Evolutionary conservation across 2,113 vertebrate species (phyloP), one percentile per base, ranked within the genome.

Genomic region (Eonycteris spelaea): DNA sequence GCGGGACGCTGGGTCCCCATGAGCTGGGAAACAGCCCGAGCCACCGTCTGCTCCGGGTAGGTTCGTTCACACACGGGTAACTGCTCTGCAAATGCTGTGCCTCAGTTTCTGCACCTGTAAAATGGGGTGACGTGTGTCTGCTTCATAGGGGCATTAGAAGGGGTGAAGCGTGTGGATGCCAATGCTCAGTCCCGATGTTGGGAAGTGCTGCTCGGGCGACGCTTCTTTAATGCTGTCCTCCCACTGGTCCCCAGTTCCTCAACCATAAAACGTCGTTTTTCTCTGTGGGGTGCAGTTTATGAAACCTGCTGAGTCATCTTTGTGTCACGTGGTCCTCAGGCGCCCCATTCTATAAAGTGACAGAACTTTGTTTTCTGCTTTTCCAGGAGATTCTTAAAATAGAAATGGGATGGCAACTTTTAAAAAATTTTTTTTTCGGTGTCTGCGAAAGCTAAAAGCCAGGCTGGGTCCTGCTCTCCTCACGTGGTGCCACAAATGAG

Each of bases 381-480:
- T 89, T 77, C 59, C 28, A 48, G 67, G 24, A 63, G 22, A 18
- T 13, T 95, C 33, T 75, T 38, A 65, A 65, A 40, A 3, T 3
- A 83, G 74, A 70, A 59, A 2, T 33, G 40, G 7, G 28, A 5
- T 21, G 55, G 40, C 14, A 51, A 53, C 35, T n/a, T 28, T 73
- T 33, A 24, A 10, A 24, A 10, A 28, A 28, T 67, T 63, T 9
- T 16, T 33, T 73, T 51, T 26, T 6, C 22, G 1, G 5, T 19
- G 38, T 24, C 57, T 28, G 11, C 5, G 16, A 35, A 45, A 61
- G 7, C 53, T 43, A 26, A 35, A 12, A 59, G n/a, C 26, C 22
- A 2, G 0, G 0, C 33, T 26, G 35, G 30, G 21, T 19, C 28
- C 45, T 16, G 18, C 45, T 11, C 28, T 73, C 19, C 16, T 24